Conservation (phyloP, 1,140 invertebrate genomes). For the Odontomachus brunneus region DNA sequence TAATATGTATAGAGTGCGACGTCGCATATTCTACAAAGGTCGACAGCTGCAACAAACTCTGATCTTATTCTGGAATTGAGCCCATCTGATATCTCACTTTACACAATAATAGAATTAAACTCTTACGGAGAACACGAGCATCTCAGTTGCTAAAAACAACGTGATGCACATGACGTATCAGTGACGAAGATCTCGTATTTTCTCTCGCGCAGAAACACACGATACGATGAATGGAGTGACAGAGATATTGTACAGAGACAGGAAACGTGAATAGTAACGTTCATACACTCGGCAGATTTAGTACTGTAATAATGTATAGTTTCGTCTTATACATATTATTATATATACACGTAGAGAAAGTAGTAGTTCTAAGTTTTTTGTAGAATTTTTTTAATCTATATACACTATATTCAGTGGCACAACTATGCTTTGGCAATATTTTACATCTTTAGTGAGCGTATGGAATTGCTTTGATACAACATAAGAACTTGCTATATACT, state of each 20-base stretch:
- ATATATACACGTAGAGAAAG: constrained; percentile 37
- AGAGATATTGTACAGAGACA: constrained; percentile 42
- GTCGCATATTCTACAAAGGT: constrained; percentile 83
- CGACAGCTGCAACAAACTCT: constrained; percentile 83
- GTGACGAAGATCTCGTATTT: constrained; percentile 29
- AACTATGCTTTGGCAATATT: constrained; percentile 58
- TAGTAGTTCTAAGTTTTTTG: constrained; percentile 54
- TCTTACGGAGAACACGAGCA: not conserved
- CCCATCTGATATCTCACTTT: constrained; percentile 66
- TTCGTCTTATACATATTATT: constrained; percentile 46
- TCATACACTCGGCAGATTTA: constrained; percentile 50
- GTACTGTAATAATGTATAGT: constrained; percentile 37
- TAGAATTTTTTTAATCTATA: constrained; percentile 62
- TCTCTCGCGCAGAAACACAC: constrained; percentile 19
- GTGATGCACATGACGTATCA: constrained; percentile 25
- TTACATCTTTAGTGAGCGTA: constrained; percentile 57
- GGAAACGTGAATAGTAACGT: constrained; percentile 36
- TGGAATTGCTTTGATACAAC: constrained; percentile 74
- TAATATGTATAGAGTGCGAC: constrained; percentile 83
- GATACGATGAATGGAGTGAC: constrained; percentile 11
- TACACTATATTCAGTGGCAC: constrained; percentile 46
- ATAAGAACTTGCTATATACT: constrained; percentile 55
- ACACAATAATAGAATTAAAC: constrained; percentile 27
- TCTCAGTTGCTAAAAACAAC: constrained; percentile 13
- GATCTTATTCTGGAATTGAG: constrained; percentile 84